Base-by-base conservation (phyloP, 1,140 invertebrate species). In the Delia radicum region DNA sequence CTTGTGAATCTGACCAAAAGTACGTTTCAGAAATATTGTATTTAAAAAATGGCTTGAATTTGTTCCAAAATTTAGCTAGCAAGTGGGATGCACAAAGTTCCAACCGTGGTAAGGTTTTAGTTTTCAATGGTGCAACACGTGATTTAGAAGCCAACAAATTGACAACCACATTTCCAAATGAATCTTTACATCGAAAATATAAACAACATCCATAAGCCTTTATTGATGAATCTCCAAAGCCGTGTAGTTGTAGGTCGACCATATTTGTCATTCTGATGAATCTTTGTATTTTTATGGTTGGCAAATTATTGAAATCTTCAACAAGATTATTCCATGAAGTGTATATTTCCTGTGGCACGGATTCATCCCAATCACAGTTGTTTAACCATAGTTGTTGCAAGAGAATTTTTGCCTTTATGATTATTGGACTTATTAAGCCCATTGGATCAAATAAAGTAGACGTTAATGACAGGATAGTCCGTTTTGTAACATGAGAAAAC, bases 171-270 rank as follows among this genome's bases (percentile, higher is more conserved):
- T 78, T 33, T 2, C 75, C 73, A 21, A 74, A 33, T 48, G 63
- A 27, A 74, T 79, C 75, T 28, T 65, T 71, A 0, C 76, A 76
- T 71, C 81, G 74, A 8, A 84, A 28, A 78, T 84, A 86, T 10
- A 84, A 63, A 8, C 79, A 79, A 29, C 82, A 80, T 6, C 82
- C 87, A 77, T 87, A 88, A 12, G 82, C 87, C 0, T 62, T 72
- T 73, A 81, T 78, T 5, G 81, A 85, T 0, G 86, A 84, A 79
- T 88, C 87, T 13, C 74, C 78, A 78, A 88, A 89, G 10, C 83
- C 83, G 75, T 86, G 81, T 2, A 78, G 3, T 0, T 37, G 0
- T 4, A 24, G 15, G 10, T 3, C 15, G 10, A 10, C 8, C 2
- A 2, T 28, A 24, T 74, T 63, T 0, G 27, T 13, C 12, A 42